phyloP scores from a whole-genome alignment of 30 jellyfish, hydroid and myxozoan species.

The Hydractinia echinata region DNA sequence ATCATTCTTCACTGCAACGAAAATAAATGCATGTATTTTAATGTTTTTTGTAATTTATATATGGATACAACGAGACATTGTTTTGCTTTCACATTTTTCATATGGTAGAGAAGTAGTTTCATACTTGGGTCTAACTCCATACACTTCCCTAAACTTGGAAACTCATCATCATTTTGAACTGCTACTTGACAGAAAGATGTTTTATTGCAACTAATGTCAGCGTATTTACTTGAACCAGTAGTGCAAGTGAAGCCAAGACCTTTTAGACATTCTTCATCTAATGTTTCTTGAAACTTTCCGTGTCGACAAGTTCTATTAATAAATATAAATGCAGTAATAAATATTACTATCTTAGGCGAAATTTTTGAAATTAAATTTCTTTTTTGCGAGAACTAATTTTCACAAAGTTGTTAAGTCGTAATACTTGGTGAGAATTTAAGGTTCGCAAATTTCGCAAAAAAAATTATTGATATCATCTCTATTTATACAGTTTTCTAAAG shows the following conservation, averaged over 20 bases:
- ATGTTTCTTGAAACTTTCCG: slow-evolving; percentile 49
- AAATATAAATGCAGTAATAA: background rate
- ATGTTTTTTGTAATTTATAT: too few relatives aligned
- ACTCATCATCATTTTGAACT: slow-evolving; percentile 27
- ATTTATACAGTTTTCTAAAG: too few relatives aligned
- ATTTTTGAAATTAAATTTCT: too few relatives aligned
- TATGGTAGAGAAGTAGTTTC: background rate
- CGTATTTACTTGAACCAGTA: slow-evolving; percentile 52
- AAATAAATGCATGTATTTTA: too few relatives aligned
- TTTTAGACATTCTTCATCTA: slow-evolving; percentile 44
- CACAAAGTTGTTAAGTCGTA: too few relatives aligned
- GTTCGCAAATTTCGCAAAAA: too few relatives aligned
- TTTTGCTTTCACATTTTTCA: too few relatives aligned
- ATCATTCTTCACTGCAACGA: too few relatives aligned
- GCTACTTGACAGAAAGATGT: slow-evolving; percentile 51
- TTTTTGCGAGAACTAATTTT: too few relatives aligned
- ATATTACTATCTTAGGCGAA: background rate
- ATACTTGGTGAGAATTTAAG: too few relatives aligned
- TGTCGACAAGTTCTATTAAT: slow-evolving; percentile 53
- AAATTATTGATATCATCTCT: too few relatives aligned
- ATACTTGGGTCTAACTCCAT: slow-evolving; percentile 43
- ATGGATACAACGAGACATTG: too few relatives aligned
- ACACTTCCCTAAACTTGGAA: slow-evolving; percentile 56
- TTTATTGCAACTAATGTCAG: slow-evolving; percentile 39
- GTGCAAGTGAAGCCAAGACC: slow-evolving; percentile 66